Conservation (phyloP, 2,888 invertebrate genomes). For the Eledona agricola region DNA sequence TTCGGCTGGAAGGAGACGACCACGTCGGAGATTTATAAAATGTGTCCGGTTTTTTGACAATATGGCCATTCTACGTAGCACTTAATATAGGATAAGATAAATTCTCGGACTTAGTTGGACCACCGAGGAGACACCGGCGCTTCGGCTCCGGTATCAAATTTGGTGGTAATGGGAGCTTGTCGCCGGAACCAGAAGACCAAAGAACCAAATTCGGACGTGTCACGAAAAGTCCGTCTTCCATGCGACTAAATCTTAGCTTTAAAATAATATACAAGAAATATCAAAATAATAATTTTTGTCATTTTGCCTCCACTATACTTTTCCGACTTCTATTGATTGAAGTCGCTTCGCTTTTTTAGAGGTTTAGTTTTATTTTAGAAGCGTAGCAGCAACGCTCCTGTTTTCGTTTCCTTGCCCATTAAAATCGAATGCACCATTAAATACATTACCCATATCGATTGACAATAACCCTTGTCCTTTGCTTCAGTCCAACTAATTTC, state of each 20-base stretch:
- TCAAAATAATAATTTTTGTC: too few relatives aligned
- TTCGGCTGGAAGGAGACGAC: conserved; percentile 34
- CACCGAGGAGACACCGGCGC: conserved; percentile 27
- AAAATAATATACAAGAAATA: too few relatives aligned
- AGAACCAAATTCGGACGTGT: too few relatives aligned
- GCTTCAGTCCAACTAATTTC: conserved; percentile 55
- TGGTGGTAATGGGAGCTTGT: conserved; percentile 29
- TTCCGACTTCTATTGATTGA: too few relatives aligned
- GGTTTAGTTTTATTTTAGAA: too few relatives aligned
- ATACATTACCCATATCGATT: conserved; percentile 46
- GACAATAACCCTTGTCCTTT: conserved; percentile 31
- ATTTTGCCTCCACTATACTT: too few relatives aligned
- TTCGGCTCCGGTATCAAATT: conserved; percentile 31
- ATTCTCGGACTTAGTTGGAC: conserved; percentile 31
- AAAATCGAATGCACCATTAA: conserved; percentile 56
- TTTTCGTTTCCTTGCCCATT: conserved; percentile 50
- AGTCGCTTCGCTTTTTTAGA: too few relatives aligned
- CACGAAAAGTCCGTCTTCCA: too few relatives aligned
- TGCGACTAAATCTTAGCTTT: too few relatives aligned
- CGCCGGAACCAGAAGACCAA: conserved; percentile 24
- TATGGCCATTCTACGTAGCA: conserved; percentile 46
- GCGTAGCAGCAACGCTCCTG: conserved; percentile 7
- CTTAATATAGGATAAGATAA: conserved; percentile 52
- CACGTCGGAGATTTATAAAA: conserved; percentile 51
- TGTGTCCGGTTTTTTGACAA: conserved; percentile 54